Evolutionary conservation across 1,140 invertebrate species (phyloP).

Genomic region (Lutraria rhynchaena): DNA sequence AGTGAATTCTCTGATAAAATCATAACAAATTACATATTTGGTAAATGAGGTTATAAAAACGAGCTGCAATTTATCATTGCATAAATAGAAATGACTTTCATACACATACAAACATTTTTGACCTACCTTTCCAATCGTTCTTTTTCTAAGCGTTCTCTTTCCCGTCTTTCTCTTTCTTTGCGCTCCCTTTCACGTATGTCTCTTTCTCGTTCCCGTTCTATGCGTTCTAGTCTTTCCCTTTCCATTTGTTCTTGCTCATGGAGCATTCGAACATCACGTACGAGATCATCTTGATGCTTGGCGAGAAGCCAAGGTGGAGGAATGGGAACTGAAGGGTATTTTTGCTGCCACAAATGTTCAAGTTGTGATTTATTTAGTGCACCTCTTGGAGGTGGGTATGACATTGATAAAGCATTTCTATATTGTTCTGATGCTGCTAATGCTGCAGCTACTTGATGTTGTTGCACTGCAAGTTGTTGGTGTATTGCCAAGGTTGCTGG

Average conservation of each 20-base stretch:
- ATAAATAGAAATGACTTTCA: too few species aligned
- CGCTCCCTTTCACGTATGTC: conserved; percentile 78
- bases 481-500: conserved; percentile 64
- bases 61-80: too few species aligned
- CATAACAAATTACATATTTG: too few species aligned
- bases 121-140: conserved; percentile 68
- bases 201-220: conserved; percentile 67
- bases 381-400: conserved; percentile 66
- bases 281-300: conserved; percentile 77
- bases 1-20: too few species aligned
- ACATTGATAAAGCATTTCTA: conserved; percentile 57
- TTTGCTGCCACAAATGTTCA: conserved; percentile 81
- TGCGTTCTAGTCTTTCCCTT: conserved; percentile 73
- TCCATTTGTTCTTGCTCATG: conserved; percentile 80
- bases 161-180: conserved; percentile 81
- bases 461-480: conserved; percentile 70
- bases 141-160: conserved; percentile 81
- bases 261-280: conserved; percentile 81
- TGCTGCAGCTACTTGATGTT: conserved; percentile 69
- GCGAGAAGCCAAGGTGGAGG: conserved; percentile 77
- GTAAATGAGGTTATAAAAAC: too few species aligned
- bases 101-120: too few species aligned
- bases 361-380: conserved; percentile 77
- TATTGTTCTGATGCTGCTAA: conserved; percentile 61
- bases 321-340: conserved; percentile 77